Evolutionary conservation across 1,140 invertebrate genomes (phyloP), one percentile per base, ranked within the genome.

Genomic region (Sminthurinus signatus): DNA sequence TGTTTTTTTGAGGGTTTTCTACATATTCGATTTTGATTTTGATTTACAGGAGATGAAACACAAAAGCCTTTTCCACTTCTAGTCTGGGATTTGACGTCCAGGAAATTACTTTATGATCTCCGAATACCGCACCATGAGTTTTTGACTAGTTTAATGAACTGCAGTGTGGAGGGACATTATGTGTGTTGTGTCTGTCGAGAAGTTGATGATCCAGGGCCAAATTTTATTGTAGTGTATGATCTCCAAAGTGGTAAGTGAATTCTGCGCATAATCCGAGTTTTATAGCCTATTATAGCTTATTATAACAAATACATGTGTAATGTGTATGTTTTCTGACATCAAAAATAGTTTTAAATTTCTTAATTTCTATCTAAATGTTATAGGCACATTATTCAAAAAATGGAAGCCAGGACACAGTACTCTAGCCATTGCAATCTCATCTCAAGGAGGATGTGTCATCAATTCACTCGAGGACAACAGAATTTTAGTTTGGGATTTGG

Each of bases 181-280:
- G 81, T 84, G 8, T 82, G 80, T 62, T 83, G 80, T 70, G 81
- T 81, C 50, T 82, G 81, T 65, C 78, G 79, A 75, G 89, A 92
- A 78, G 81, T 91, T 25, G 87, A 89, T 72, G 88, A 89, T 73
- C 83, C 86, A 0, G 82, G 84, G 29, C 87, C 89, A 1, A 92
- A 91, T 78, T 92, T 91, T 78, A 89, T 93, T 58, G 88, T 91
- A 42, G 88, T 93, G 28, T 93, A 92, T 76, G 90, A 93, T 78
- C 80, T 93, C n/a, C 86, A 89, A 78, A 91, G 88, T 70, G 90
- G 90, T n/a, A n/a, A n/a, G n/a, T n/a, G n/a, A n/a, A n/a, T n/a
- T n/a, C n/a, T n/a, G n/a, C n/a, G n/a, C n/a, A n/a, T n/a, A n/a
- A n/a, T n/a, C n/a, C n/a, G n/a, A n/a, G n/a, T n/a, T n/a, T n/a